phyloP scores from a whole-genome alignment of 2,113 vertebrate genomes.

The rat (Rattus norvegicus) region GRCr8 NC_086019.1:181821501-181822000 shows the following conservation, averaged over 20 bases:
- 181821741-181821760: neutral
- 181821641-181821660: too few relatives aligned
- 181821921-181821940: neutral
- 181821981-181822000: neutral
- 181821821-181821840: neutral
- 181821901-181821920: neutral
- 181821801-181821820: neutral
- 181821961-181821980: neutral
- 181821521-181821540: neutral
- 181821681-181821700: too few relatives aligned
- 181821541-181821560: too few relatives aligned
- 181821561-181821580: too few relatives aligned
- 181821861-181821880: neutral
- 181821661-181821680: too few relatives aligned
- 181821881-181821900: neutral
- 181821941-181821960: neutral
- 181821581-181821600: too few relatives aligned
- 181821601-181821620: too few relatives aligned
- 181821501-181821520: neutral
- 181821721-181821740: neutral
- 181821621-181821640: too few relatives aligned
- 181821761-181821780: neutral
- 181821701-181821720: too few relatives aligned
- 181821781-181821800: neutral
- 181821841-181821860: neutral